Percentiles rank a stretch among this genome's conserved stretches.
Evolutionary conservation across 2,797 vertebrate genomes (phyloP).

Genomic region (Carcharodon carcharias): DNA sequence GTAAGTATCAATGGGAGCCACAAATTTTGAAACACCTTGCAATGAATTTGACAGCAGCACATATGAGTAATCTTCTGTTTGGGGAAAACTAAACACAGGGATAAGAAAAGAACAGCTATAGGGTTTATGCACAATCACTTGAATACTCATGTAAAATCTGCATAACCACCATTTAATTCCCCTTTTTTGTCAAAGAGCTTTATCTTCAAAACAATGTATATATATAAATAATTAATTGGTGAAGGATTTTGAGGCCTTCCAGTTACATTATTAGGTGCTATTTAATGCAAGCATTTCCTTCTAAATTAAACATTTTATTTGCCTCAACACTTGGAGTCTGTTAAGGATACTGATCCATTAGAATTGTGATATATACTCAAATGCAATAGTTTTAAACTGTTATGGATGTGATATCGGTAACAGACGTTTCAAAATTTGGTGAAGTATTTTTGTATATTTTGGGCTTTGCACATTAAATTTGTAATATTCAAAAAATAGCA

Average conservation of each 20-base stretch:
- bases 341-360: not conserved
- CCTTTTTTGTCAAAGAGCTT: not conserved
- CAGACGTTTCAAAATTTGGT: not conserved
- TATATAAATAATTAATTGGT: not conserved
- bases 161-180: not conserved
- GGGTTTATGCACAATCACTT: not conserved
- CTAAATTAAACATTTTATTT: not conserved
- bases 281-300: conserved; percentile 7
- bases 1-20: not conserved
- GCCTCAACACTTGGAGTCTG: not conserved
- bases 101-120: not conserved
- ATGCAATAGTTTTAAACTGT: not conserved
- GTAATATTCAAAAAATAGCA: not conserved
- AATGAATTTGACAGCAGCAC: not conserved
- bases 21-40: not conserved
- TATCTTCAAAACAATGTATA: not conserved
- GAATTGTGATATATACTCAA: not conserved
- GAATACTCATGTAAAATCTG: not conserved
- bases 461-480: not conserved
- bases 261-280: not conserved
- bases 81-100: not conserved
- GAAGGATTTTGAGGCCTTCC: not conserved
- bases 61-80: not conserved
- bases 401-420: not conserved
- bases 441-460: not conserved